These are phyloP conservation scores for Rousettus leschenaultii DNA, from an alignment of 2,113 vertebrate species.

Conservation along the genomic window DNA sequence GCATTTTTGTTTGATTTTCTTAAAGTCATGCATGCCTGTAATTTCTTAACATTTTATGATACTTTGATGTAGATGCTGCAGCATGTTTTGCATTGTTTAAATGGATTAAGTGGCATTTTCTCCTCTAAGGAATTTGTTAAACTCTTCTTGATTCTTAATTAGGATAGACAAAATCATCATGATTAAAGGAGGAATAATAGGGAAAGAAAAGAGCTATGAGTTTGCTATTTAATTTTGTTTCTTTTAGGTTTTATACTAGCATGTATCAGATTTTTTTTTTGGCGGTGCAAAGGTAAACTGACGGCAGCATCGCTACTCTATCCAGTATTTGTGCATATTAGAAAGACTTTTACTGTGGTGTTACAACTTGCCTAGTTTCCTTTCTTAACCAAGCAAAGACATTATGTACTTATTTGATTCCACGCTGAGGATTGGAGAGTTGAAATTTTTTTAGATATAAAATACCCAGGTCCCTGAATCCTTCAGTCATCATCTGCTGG, in stretches of 20 bases:
- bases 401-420: background rate
- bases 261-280: background rate
- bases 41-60: background rate
- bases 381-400: background rate
- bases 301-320: background rate
- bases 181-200: background rate
- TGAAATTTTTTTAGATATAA: background rate
- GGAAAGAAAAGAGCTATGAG: background rate
- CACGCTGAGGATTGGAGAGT: background rate
- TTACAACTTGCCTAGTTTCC: background rate
- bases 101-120: background rate
- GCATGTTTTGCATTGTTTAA: conserved; percentile 3
- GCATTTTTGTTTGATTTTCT: conserved; percentile 3
- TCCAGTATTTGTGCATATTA: background rate
- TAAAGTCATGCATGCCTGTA: background rate
- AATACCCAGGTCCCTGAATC: background rate
- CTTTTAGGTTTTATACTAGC: background rate
- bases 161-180: background rate
- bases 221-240: conserved; percentile 35
- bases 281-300: background rate
- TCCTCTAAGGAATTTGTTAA: background rate
- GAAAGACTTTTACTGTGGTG: background rate
- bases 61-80: background rate
- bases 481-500: background rate
- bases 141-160: background rate